Evolutionary conservation across 2,797 vertebrate species (phyloP), one percentile per base, ranked within the genome.

Genomic region (Macropodus opercularis): DNA sequence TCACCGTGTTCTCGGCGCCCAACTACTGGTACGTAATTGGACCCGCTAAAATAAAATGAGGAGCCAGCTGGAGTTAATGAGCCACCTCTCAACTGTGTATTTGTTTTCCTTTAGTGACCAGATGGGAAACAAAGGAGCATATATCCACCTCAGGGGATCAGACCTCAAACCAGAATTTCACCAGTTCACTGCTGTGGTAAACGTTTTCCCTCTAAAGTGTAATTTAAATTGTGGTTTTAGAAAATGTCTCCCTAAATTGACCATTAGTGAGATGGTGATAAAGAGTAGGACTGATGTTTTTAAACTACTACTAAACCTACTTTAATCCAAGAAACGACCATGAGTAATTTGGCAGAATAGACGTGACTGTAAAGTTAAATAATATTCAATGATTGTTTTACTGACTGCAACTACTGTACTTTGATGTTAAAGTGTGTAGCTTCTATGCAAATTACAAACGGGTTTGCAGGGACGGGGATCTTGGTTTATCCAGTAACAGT

Each of bases 161-260:
- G 94, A 97, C 85, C 91, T 98, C 79, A 95, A 94, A 85, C 95
- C 96, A 73, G 93, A 95, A 82, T 98, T 98, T 87, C 95, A 96
- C 90, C 95, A 97, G 92, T 96, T 97, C 94, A 95, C 93, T 92
- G 95, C 95, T 93, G 95, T 97, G 95, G 96, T 98, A 74, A 94
- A 95, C 94, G 58, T 41, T 10, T 3, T 4, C 48, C 2, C 18
- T 46, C 3, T 35, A 1, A 9, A 26, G 4, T 38, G 39, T 8
- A 2, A 13, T 4, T 2, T 22, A 40, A 15, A 2, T 6, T 9
- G 18, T 9, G 17, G 22, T 15, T 36, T 24, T 21, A 13, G 2
- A 10, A 22, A 31, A 39, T 27, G 3, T 12, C 13, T 32, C 31
- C 11, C 31, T 11, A 31, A 31, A 31, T n/a, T n/a, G n/a, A n/a